Base-by-base conservation (phyloP, 1,140 invertebrate genomes). In the Meteorus sp. region DNA sequence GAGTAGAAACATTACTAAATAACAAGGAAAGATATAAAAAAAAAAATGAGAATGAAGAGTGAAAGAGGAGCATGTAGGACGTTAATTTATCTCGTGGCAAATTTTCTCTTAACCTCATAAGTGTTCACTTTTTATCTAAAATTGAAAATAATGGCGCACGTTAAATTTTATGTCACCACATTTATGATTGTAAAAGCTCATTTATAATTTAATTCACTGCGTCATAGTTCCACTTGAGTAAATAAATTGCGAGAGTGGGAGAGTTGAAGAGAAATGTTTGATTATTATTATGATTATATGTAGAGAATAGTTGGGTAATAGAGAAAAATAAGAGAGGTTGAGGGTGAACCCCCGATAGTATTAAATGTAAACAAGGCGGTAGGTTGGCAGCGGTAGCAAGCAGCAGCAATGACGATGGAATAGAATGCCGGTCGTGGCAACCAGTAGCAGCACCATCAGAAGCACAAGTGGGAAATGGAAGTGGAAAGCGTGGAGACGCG, bases 381-480 rank as follows among this genome's bases (percentile, higher is more conserved):
- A 11, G 22, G 19, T 13, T 2, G 13, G 8, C 22, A 22, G 17
- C 22, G 8, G 43, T 45, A 22, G 17, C 7, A 45, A 22, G 9
- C 11, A 23, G 20, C 25, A 19, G 41, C 9, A 19, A 19, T 9
- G 41, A 19, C 7, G 19, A 19, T 20, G 20, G 15, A n/a, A n/a
- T n/a, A n/a, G 6, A 19, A 9, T 23, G 41, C 15, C 19, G 41
- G 45, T 48, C n/a, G 11, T 5, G 27, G 29, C 31, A 7, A 27
- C 19, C 17, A 27, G 31, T 35, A 27, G 19, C 23, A 23, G 25
- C 25, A n/a, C 43, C 43, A 27, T 17, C 27, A 15, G 29, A 15
- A 22, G 45, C 59, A 61, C 55, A 61, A 62, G 62, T 56, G 57
- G 63, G 59, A 62, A 61, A 31, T 59, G 37, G 29, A 55, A 17